Evolutionary conservation across 2,113 vertebrate genomes (phyloP).

Genomic region (Lipophrys pholis): DNA sequence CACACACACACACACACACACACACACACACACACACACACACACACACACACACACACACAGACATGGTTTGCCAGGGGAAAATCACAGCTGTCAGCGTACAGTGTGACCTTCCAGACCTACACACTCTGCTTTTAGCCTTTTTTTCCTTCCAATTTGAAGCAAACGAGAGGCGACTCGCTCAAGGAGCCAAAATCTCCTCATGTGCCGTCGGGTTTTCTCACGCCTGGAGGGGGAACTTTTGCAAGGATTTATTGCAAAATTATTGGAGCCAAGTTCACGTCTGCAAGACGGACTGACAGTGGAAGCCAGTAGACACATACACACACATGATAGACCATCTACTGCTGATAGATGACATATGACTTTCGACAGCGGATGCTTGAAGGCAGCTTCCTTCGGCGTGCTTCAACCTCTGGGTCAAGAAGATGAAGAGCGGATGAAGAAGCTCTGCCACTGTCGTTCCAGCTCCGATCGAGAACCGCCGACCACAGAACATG

Average conservation of each 20-base stretch:
- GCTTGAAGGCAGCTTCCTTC: too few species aligned
- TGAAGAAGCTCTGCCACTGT: slow-evolving; percentile 27
- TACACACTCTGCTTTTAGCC: slow-evolving; percentile 23
- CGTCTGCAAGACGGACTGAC: too few species aligned
- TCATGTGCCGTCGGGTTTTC: slow-evolving; percentile 49
- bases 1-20: background rate
- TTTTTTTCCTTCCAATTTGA: slow-evolving; percentile 16
- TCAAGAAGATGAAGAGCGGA: background rate
- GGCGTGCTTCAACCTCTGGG: slow-evolving; percentile 5
- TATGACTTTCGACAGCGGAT: background rate
- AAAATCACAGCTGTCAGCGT: slow-evolving; percentile 33
- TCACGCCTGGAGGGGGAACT: slow-evolving; percentile 51
- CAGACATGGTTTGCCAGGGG: too few species aligned
- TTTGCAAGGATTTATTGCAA: slow-evolving; percentile 54
- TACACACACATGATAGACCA: too few species aligned
- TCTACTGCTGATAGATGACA: background rate
- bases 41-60: slow-evolving; percentile 1
- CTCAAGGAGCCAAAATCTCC: slow-evolving; percentile 48
- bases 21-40: background rate
- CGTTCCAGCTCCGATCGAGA: slow-evolving; percentile 35
- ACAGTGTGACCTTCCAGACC: slow-evolving; percentile 22
- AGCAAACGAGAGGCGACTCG: slow-evolving; percentile 48
- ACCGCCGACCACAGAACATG: slow-evolving; percentile 58
- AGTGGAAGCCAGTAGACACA: too few species aligned
- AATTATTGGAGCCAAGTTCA: too few species aligned